A percentile compares a stretch with the other conserved stretches of the same genome.
These are phyloP conservation scores for Disparrhopalites patrizii DNA, from an alignment of 2,888 invertebrate species.

Conservation along the genomic window DNA sequence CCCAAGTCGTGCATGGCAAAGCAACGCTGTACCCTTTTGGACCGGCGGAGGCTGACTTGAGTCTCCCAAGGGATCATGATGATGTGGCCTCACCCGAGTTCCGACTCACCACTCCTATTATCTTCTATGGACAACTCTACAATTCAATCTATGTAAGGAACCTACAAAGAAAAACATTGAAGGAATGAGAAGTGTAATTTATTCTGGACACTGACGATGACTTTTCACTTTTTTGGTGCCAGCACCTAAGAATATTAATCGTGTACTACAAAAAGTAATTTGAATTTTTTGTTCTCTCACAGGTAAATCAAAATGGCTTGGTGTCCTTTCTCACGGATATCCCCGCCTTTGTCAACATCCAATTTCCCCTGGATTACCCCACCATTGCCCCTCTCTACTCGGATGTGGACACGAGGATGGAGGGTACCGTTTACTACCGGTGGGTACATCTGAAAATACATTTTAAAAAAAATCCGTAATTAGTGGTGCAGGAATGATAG, in stretches of 20 bases:
- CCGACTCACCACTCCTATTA: constrained; percentile 65
- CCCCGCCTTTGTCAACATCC: constrained; percentile 76
- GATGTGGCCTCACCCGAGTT: constrained; percentile 66
- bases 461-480: too few species aligned
- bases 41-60: constrained; percentile 55
- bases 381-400: constrained; percentile 86
- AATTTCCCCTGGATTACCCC: constrained; percentile 84
- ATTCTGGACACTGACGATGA: too few species aligned
- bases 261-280: too few species aligned
- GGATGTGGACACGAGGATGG: constrained; percentile 75
- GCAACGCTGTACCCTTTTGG: constrained; percentile 60
- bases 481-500: too few species aligned
- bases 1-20: background rate
- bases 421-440: constrained; percentile 70
- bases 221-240: too few species aligned
- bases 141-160: constrained; percentile 76
- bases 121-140: constrained; percentile 73
- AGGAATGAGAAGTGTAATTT: too few species aligned
- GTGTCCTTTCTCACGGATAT: constrained; percentile 86
- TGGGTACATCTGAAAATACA: too few species aligned
- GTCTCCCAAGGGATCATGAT: constrained; percentile 55
- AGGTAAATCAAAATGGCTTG: constrained; percentile 90
- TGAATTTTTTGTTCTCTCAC: constrained; percentile 40
- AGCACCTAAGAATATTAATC: too few species aligned
- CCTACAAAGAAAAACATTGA: too few species aligned